These are phyloP conservation scores for Ommatoiulus sabulosus DNA, from an alignment of 2,888 invertebrate genomes.

Conservation along the genomic window DNA sequence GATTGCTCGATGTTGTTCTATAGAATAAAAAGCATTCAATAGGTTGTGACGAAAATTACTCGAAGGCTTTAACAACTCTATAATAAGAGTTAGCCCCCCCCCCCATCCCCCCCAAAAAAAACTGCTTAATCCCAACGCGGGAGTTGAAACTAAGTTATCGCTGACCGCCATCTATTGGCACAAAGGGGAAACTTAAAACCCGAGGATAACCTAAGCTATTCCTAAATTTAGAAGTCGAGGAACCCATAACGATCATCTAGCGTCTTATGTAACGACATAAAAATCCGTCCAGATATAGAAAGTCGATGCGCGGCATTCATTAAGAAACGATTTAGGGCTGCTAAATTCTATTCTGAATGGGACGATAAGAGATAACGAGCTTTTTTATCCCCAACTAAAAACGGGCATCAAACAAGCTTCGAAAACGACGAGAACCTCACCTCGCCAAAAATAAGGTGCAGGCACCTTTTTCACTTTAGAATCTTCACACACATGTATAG, in stretches of 20 bases:
- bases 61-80: not conserved
- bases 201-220: not conserved
- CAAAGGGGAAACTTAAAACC: not conserved
- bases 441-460: conserved; percentile 22
- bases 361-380: conserved; percentile 8
- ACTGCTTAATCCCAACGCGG: not conserved
- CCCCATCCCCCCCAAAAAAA: too few species aligned
- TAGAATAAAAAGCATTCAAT: too few species aligned
- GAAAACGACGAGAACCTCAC: not conserved
- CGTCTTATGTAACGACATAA: conserved; percentile 7
- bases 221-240: not conserved
- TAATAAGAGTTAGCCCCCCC: not conserved
- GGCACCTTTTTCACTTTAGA: not conserved
- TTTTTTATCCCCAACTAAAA: not conserved
- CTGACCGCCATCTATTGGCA: conserved; percentile 25
- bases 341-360: conserved; percentile 33
- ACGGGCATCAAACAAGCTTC: not conserved
- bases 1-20: too few species aligned
- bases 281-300: conserved; percentile 21
- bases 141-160: not conserved
- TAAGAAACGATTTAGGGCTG: conserved; percentile 29
- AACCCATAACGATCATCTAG: conserved; percentile 21
- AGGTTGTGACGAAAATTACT: not conserved
- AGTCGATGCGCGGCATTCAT: not conserved
- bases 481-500: not conserved